These are phyloP conservation scores for Pseudomyrmex pallidus DNA, from an alignment of 1,140 invertebrate species.

Conservation along the genomic window DNA sequence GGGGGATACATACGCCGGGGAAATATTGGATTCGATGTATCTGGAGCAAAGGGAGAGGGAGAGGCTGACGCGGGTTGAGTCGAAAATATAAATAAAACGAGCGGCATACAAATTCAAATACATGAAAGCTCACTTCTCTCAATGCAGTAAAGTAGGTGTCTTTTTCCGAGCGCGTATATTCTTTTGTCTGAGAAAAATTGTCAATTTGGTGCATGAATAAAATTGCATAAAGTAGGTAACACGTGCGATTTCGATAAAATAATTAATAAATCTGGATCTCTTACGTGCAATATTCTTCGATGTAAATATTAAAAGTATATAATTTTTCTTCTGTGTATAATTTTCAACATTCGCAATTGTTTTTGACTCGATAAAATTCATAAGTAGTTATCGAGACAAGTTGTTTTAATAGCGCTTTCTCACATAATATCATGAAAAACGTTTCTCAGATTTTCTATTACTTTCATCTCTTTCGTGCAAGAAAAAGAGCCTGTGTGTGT, in stretches of 20 bases:
- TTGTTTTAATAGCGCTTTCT: too few species aligned
- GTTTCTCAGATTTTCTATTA: slow-evolving; percentile 20
- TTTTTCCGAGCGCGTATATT: neutral
- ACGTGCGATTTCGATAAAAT: neutral
- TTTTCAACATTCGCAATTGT: too few species aligned
- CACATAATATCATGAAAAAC: neutral
- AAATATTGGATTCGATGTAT: slow-evolving; percentile 71
- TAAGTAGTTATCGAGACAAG: too few species aligned
- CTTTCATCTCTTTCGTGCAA: slow-evolving; percentile 23
- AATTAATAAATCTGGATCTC: too few species aligned
- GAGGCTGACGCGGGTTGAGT: neutral
- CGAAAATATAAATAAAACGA: slow-evolving; percentile 56
- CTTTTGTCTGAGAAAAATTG: slow-evolving; percentile 9
- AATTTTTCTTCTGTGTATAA: neutral
- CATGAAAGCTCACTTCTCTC: slow-evolving; percentile 1
- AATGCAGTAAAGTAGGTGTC: slow-evolving; percentile 16
- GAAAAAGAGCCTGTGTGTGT: too few species aligned
- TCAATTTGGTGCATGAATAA: slow-evolving; percentile 11
- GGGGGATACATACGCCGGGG: slow-evolving; percentile 31
- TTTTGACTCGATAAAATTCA: too few species aligned
- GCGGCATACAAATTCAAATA: slow-evolving; percentile 25
- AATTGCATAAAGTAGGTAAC: slow-evolving; percentile 11
- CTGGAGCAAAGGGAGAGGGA: neutral
- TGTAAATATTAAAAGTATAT: too few species aligned
- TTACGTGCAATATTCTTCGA: too few species aligned